Percentiles rank a stretch among this genome's conserved stretches.
These are phyloP conservation scores for Pygoscelis antarcticus DNA, from an alignment of 2,113 vertebrate species.

Conservation along the genomic window DNA sequence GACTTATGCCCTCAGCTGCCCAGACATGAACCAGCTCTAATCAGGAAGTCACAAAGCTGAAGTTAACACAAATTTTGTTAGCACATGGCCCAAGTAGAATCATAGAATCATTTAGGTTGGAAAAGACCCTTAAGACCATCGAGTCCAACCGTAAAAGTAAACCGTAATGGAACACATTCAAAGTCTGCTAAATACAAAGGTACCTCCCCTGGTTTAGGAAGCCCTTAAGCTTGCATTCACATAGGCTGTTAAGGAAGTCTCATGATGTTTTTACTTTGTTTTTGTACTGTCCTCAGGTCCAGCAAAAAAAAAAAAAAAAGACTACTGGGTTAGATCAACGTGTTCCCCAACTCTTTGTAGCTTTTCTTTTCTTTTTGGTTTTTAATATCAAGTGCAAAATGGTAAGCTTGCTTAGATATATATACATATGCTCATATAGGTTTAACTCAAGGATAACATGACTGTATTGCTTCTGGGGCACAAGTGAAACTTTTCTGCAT, in stretches of 20 bases:
- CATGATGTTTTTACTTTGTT: not conserved
- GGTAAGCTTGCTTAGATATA: not conserved
- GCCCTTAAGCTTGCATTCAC: not conserved
- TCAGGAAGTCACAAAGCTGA: not conserved
- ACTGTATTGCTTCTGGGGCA: not conserved
- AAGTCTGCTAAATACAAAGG: not conserved
- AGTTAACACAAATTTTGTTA: not conserved
- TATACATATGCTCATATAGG: fast-evolving
- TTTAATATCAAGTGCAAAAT: not conserved
- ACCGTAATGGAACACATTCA: not conserved
- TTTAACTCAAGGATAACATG: not conserved
- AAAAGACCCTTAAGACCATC: not conserved
- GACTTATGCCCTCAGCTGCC: not conserved
- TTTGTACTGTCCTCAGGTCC: not conserved
- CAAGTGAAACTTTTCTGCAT: not conserved
- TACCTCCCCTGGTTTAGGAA: not conserved
- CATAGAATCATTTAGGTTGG: not conserved
- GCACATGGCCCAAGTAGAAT: not conserved
- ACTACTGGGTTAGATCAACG: fast-evolving
- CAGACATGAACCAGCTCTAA: not conserved
- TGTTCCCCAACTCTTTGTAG: fast-evolving
- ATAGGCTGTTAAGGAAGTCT: not conserved
- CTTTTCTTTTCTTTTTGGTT: fast-evolving
- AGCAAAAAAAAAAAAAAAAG: not conserved
- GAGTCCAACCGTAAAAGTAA: not conserved